phyloP scores from a whole-genome alignment of 2,888 invertebrate genomes.

The Drosophila heteroneura region DNA sequence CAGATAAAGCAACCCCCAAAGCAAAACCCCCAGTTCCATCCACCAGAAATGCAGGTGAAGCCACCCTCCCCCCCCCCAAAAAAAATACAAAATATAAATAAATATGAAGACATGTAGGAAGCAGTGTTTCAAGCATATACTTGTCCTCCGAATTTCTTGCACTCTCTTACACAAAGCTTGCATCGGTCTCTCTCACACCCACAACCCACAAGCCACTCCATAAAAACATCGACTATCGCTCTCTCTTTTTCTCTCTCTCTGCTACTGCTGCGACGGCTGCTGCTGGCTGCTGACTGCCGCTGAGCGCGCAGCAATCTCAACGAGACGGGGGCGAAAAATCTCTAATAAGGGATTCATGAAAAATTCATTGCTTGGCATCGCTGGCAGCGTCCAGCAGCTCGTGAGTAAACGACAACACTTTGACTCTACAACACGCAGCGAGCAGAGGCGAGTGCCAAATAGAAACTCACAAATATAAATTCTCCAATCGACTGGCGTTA shows the following conservation, averaged over 20 bases:
- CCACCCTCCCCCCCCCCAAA: slow-evolving; percentile 18
- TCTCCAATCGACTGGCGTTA: slow-evolving; percentile 9
- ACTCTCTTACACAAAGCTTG: neutral
- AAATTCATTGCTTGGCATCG: slow-evolving; percentile 81
- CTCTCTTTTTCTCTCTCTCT: slow-evolving; percentile 23
- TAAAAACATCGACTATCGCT: neutral
- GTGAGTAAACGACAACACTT: slow-evolving; percentile 84
- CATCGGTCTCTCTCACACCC: neutral
- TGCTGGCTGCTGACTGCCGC: slow-evolving; percentile 21
- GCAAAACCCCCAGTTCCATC: slow-evolving; percentile 13
- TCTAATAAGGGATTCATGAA: slow-evolving; percentile 80
- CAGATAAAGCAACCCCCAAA: slow-evolving; percentile 63
- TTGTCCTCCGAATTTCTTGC: neutral
- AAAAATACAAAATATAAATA: neutral
- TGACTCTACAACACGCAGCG: slow-evolving; percentile 81
- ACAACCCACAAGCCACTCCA: neutral
- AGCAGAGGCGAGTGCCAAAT: slow-evolving; percentile 45
- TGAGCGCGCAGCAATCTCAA: slow-evolving; percentile 70
- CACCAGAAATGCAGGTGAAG: slow-evolving; percentile 6
- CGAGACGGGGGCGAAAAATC: slow-evolving; percentile 69
- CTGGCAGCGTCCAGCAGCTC: slow-evolving; percentile 75
- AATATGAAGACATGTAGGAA: slow-evolving; percentile 7
- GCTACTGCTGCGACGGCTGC: neutral
- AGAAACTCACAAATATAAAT: slow-evolving; percentile 5
- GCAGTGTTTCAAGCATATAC: slow-evolving; percentile 7